Conservation (phyloP, 92 coral and sea anemone species). For the Hydrozoanthus gracilis region DNA sequence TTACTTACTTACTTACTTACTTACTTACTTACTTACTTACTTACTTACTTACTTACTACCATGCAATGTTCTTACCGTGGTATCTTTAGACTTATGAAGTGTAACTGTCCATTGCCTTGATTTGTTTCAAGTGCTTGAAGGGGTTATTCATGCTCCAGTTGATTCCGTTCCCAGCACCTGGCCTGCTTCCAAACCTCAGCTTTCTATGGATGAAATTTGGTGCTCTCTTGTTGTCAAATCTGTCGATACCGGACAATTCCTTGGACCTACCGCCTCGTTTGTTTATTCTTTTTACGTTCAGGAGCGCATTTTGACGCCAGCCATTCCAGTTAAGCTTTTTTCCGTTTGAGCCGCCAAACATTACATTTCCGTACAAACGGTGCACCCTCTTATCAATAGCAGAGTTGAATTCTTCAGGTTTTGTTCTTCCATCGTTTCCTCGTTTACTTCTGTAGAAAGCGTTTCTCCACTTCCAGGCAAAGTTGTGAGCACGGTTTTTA, state of each 20-base stretch:
- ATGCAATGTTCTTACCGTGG: too few species aligned
- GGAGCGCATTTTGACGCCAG: background rate
- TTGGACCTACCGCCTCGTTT: background rate
- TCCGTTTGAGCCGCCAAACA: background rate
- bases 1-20: too few species aligned
- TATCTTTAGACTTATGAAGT: background rate
- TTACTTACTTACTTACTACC: too few species aligned
- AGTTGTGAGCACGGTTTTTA: background rate
- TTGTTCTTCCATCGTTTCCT: background rate
- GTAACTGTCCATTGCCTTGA: background rate
- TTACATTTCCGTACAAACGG: background rate
- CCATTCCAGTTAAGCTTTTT: background rate
- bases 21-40: too few species aligned
- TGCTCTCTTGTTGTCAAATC: background rate
- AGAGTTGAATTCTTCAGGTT: background rate
- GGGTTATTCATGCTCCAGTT: background rate
- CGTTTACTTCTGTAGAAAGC: conserved; percentile 4
- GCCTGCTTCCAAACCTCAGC: conserved; percentile 12
- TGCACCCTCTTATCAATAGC: conserved; percentile 4
- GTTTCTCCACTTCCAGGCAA: conserved; percentile 17
- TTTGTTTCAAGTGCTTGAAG: background rate
- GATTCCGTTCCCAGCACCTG: background rate
- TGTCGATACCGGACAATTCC: background rate
- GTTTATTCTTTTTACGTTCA: conserved; percentile 1
- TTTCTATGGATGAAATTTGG: background rate